These are phyloP conservation scores for Tenualosa thibaudeaui DNA, from an alignment of 2,797 vertebrate genomes.

Conservation along the genomic window DNA sequence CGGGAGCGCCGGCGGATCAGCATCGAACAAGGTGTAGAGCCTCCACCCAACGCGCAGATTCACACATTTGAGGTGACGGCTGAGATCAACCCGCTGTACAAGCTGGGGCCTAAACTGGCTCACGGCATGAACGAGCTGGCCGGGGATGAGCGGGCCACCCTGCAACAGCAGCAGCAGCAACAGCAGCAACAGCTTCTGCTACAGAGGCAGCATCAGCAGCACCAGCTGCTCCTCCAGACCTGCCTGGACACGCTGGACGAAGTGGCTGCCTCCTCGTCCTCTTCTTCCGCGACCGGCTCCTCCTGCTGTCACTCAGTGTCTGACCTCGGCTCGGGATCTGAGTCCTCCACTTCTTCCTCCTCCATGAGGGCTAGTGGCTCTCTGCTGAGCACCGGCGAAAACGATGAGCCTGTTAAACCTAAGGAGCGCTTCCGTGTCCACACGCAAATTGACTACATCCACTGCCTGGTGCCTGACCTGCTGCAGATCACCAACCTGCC, in stretches of 20 bases:
- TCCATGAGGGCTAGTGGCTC: constrained; percentile 40
- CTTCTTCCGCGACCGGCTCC: constrained; percentile 48
- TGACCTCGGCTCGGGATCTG: constrained; percentile 57
- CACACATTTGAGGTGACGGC: constrained; percentile 84
- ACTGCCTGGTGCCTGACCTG: constrained; percentile 83
- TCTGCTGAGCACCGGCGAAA: constrained; percentile 27
- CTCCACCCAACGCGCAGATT: constrained; percentile 80
- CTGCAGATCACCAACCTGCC: constrained; percentile 79
- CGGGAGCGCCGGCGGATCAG: constrained; percentile 80
- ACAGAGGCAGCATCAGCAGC: constrained; percentile 69
- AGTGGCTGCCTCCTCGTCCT: constrained; percentile 62
- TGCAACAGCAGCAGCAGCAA: constrained; percentile 57
- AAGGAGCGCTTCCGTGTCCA: constrained; percentile 74
- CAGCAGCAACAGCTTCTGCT: constrained; percentile 66
- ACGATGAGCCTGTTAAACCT: constrained; percentile 52
- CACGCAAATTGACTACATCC: constrained; percentile 83
- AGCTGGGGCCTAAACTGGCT: constrained; percentile 81
- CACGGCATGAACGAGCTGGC: constrained; percentile 80
- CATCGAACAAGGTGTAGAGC: constrained; percentile 83
- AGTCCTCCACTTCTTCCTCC: constrained; percentile 39
- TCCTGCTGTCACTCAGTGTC: neutral
- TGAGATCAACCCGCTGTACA: constrained; percentile 80
- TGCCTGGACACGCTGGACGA: constrained; percentile 80
- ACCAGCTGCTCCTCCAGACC: constrained; percentile 77
- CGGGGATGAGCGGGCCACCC: constrained; percentile 61